A percentile compares a stretch with the other conserved stretches of the same genome.
Evolutionary conservation across 2,888 invertebrate genomes (phyloP).

Genomic region (Parnassius apollo): DNA sequence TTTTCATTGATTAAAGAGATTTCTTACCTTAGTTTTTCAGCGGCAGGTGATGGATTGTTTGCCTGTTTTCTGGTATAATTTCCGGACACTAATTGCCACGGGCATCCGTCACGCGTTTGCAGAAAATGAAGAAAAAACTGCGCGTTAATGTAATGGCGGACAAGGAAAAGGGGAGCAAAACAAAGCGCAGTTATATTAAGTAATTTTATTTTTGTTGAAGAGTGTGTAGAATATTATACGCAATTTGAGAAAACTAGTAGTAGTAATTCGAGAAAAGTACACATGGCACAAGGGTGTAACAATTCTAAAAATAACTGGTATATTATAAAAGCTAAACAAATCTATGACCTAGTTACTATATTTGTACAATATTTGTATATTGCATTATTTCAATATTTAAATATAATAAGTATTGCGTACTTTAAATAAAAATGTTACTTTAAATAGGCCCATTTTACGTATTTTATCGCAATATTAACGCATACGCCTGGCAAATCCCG

Average conservation of each 20-base stretch:
- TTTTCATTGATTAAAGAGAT: conserved; percentile 55
- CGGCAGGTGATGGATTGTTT: conserved; percentile 74
- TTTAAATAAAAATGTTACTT: no score
- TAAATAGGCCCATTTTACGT: no score
- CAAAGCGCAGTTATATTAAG: conserved; percentile 21
- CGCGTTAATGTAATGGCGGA: conserved; percentile 30
- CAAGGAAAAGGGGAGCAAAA: conserved; percentile 22
- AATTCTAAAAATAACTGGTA: no score
- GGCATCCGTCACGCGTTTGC: conserved; percentile 69
- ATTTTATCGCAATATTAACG: no score
- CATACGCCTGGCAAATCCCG: no score
- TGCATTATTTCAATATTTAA: no score
- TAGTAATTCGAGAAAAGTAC: background rate
- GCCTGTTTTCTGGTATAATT: conserved; percentile 77
- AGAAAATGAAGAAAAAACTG: conserved; percentile 59
- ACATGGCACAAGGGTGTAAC: background rate
- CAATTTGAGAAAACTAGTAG: background rate
- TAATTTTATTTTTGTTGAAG: conserved; percentile 15
- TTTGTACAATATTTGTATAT: no score
- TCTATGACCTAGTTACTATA: no score
- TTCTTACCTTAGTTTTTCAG: conserved; percentile 64
- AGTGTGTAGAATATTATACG: background rate
- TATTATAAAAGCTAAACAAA: no score
- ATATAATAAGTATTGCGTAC: no score
- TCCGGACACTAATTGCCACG: conserved; percentile 76